phyloP scores from a whole-genome alignment of 2,113 vertebrate genomes.

The Trematomus loennbergii region DNA sequence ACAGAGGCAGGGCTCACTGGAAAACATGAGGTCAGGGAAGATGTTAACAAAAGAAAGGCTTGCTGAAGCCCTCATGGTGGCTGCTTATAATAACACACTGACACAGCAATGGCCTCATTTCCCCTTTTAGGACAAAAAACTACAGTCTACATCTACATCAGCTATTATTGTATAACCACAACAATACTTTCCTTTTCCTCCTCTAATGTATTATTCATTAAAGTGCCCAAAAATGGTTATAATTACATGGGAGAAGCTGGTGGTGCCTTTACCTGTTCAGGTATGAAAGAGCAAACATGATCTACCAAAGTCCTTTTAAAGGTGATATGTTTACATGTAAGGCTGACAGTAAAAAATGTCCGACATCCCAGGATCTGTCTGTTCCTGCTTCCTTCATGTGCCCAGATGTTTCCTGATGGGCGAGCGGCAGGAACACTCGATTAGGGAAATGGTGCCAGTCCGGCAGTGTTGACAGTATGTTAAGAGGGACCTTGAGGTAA shows the following conservation, averaged over 20 bases:
- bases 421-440: conserved; percentile 49
- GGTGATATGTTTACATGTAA: conserved; percentile 55
- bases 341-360: conserved; percentile 41
- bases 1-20: conserved; percentile 74
- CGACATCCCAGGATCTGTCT: conserved; percentile 39
- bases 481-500: conserved; percentile 41
- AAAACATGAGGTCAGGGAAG: conserved; percentile 85
- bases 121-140: conserved; percentile 33
- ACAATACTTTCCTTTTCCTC: conserved; percentile 19
- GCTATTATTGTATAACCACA: conserved; percentile 28
- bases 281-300: conserved; percentile 24
- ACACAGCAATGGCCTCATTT: conserved; percentile 52
- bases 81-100: conserved; percentile 65
- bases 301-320: conserved; percentile 34
- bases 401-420: conserved; percentile 83
- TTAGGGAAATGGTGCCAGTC: conserved; percentile 57
- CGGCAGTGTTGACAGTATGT: conserved; percentile 60
- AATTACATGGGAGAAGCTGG: conserved; percentile 10
- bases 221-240: background rate
- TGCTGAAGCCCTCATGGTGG: conserved; percentile 47
- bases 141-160: conserved; percentile 7
- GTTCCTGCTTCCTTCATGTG: conserved; percentile 65
- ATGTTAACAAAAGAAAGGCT: conserved; percentile 77
- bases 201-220: conserved; percentile 32
- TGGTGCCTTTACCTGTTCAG: conserved; percentile 25